Conservation (phyloP, 2,797 vertebrate genomes). For the Trachurus trachurus region DNA sequence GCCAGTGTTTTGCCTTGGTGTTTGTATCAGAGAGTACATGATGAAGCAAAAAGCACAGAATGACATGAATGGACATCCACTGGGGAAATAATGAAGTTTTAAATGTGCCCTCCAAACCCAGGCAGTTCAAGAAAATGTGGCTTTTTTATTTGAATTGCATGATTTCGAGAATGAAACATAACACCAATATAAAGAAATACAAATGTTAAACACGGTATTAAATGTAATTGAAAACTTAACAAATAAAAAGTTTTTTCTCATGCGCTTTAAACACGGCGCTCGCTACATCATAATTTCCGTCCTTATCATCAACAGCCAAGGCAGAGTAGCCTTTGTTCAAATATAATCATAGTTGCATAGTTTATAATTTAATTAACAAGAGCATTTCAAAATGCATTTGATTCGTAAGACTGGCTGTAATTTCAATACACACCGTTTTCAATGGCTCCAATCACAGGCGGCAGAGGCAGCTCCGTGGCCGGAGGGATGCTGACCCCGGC, state of each 20-base stretch:
- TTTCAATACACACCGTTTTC: conserved; percentile 40
- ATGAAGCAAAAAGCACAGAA: not conserved
- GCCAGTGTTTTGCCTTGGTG: not conserved
- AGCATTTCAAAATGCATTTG: conserved; percentile 36
- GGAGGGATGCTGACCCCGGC: conserved; percentile 59
- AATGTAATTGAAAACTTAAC: not conserved
- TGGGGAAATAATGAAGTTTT: not conserved
- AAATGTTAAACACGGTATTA: not conserved
- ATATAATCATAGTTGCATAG: conserved; percentile 40
- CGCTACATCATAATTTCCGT: too few relatives aligned
- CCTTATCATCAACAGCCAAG: not conserved
- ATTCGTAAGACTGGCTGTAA: conserved; percentile 27
- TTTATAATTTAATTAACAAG: conserved; percentile 50
- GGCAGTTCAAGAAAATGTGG: not conserved
- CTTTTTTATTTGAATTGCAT: not conserved
- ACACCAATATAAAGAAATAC: not conserved
- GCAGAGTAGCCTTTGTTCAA: conserved; percentile 26
- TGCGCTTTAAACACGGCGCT: not conserved
- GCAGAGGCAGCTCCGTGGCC: conserved; percentile 27
- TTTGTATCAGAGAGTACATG: not conserved
- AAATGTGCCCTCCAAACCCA: not conserved
- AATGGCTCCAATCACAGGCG: conserved; percentile 41
- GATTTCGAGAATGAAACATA: not conserved
- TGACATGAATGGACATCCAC: not conserved
- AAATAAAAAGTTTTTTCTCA: not conserved